Conservation (phyloP, 1,140 invertebrate genomes). For the Penaeus chinensis region DNA sequence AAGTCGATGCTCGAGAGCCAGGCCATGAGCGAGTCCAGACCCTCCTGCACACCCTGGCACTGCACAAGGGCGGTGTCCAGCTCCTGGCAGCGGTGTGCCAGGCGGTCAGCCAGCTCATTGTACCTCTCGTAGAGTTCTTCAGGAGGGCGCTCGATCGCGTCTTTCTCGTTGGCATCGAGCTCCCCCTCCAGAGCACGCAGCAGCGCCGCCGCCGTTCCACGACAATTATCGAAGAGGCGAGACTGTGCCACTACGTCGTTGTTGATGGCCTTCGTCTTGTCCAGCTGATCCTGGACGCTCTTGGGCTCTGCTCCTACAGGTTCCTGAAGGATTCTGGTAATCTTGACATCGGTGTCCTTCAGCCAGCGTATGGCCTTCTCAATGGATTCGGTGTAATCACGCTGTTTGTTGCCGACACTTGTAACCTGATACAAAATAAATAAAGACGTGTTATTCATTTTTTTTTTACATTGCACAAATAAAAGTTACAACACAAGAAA, state of each 20-base stretch:
- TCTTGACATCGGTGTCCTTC: conserved; percentile 82
- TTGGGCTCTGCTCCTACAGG: conserved; percentile 86
- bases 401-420: conserved; percentile 80
- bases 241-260: conserved; percentile 89
- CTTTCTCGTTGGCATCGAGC: conserved; percentile 80
- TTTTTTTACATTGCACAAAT: too few relatives aligned
- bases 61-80: conserved; percentile 90
- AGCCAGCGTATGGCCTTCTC: conserved; percentile 88
- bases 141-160: conserved; percentile 83
- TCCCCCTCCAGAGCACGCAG: conserved; percentile 83
- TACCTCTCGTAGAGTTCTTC: conserved; percentile 83
- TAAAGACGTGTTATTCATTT: background rate
- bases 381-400: conserved; percentile 84
- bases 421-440: conserved; percentile 71
- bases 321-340: conserved; percentile 81
- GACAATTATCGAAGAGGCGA: conserved; percentile 83
- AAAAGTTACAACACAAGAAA: too few relatives aligned
- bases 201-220: conserved; percentile 78
- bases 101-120: conserved; percentile 77
- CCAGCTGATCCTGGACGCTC: conserved; percentile 87
- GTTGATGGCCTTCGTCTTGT: conserved; percentile 84
- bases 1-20: conserved; percentile 89
- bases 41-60: conserved; percentile 94
- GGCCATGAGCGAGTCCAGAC: conserved; percentile 83
- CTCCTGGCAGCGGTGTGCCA: conserved; percentile 83